A percentile compares a stretch with the other conserved stretches of the same genome.
Conservation (phyloP, 2,888 invertebrate species). For the Spilarctia lutea region DNA sequence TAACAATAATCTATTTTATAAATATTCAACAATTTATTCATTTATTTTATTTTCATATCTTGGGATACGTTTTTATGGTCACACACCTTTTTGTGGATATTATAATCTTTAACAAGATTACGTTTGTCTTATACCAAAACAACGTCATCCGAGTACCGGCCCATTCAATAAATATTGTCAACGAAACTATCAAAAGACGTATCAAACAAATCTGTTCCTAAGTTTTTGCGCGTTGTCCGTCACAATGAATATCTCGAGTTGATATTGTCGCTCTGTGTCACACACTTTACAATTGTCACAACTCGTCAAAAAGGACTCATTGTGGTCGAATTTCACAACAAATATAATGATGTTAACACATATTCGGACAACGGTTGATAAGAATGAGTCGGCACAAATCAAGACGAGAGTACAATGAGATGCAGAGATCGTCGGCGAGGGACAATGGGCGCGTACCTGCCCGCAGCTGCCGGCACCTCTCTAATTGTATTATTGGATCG, state of each 20-base stretch:
- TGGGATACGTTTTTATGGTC: background rate
- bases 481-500: constrained; percentile 57
- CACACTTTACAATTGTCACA: constrained; percentile 40
- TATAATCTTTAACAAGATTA: constrained; percentile 20
- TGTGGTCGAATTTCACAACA: constrained; percentile 62
- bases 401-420: constrained; percentile 36
- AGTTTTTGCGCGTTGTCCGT: constrained; percentile 26
- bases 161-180: constrained; percentile 38
- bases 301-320: constrained; percentile 45
- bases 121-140: constrained; percentile 20
- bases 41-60: background rate
- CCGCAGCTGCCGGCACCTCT: constrained; percentile 57
- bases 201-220: constrained; percentile 18
- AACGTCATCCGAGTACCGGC: constrained; percentile 22
- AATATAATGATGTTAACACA: constrained; percentile 40
- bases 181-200: constrained; percentile 24
- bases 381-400: constrained; percentile 54
- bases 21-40: background rate
- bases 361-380: constrained; percentile 20
- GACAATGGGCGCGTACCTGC: constrained; percentile 53
- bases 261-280: constrained; percentile 38
- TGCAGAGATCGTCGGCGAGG: constrained; percentile 9
- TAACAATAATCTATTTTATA: background rate
- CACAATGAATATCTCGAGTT: constrained; percentile 39
- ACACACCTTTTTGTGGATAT: background rate